phyloP scores from a whole-genome alignment of 2,888 invertebrate genomes.

The Drosophila setosimentum region DNA sequence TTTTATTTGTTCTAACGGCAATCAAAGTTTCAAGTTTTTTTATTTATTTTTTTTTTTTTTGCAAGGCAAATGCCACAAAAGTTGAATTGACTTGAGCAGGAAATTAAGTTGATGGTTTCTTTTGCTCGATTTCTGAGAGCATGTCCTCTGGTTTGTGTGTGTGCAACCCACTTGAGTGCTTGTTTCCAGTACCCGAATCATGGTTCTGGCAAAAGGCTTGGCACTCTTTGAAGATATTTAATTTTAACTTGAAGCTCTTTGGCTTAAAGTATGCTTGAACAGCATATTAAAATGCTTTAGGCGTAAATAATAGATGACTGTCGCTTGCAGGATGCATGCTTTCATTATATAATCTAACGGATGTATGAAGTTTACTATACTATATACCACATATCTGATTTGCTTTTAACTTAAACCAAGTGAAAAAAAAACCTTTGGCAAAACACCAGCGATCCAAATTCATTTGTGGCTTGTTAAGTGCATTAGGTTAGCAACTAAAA shows the following conservation, averaged over 20 bases:
- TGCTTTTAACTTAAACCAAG: not conserved
- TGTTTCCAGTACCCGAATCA: conserved; percentile 31
- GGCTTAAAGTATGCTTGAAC: conserved; percentile 42
- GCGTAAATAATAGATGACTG: conserved; percentile 42
- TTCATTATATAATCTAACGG: conserved; percentile 4
- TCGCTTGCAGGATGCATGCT: not conserved
- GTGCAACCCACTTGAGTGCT: conserved; percentile 35
- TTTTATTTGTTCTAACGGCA: conserved; percentile 70
- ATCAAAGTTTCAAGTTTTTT: conserved; percentile 67
- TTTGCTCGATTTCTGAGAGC: conserved; percentile 43
- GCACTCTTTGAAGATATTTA: conserved; percentile 48
- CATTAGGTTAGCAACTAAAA: not conserved
- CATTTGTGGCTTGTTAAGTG: not conserved
- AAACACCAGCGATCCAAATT: no score
- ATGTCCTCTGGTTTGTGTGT: conserved; percentile 29
- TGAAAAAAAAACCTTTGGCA: not conserved
- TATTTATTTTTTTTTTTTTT: conserved; percentile 44
- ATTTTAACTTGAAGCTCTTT: conserved; percentile 49
- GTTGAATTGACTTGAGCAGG: conserved; percentile 76
- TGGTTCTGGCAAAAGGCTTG: conserved; percentile 17
- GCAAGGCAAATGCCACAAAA: conserved; percentile 72
- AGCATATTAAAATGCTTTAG: conserved; percentile 65
- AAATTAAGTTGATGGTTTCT: conserved; percentile 77
- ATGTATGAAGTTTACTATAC: not conserved
- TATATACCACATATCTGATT: not conserved